These are phyloP conservation scores for Drosophila kikkawai DNA, from an alignment of 1,140 invertebrate genomes.

Conservation along the genomic window DNA sequence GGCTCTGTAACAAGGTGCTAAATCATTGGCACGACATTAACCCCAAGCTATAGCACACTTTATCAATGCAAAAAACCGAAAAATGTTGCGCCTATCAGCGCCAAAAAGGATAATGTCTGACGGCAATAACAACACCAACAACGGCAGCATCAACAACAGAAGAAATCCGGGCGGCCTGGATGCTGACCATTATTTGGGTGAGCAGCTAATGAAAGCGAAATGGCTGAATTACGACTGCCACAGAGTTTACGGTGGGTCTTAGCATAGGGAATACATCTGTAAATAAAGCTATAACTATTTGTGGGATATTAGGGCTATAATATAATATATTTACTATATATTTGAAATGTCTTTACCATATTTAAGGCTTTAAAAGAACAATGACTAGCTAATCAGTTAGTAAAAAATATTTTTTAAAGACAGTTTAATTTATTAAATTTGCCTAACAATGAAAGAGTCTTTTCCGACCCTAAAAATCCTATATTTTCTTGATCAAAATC, in stretches of 20 bases:
- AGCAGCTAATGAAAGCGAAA: slow-evolving; percentile 79
- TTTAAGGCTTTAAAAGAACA: background rate
- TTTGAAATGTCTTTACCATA: too few relatives aligned
- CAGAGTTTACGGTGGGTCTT: slow-evolving; percentile 18
- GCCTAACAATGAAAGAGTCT: too few relatives aligned
- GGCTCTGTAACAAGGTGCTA: slow-evolving; percentile 83
- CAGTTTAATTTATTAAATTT: background rate
- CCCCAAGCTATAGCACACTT: slow-evolving; percentile 84
- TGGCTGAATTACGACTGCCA: slow-evolving; percentile 74
- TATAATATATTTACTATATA: background rate
- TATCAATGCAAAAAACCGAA: slow-evolving; percentile 78
- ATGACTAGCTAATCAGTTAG: background rate
- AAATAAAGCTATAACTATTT: background rate
- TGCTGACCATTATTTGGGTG: slow-evolving; percentile 57
- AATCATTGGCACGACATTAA: slow-evolving; percentile 85
- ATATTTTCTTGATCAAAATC: too few relatives aligned
- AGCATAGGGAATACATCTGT: background rate
- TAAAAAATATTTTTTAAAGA: background rate
- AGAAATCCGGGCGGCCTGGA: slow-evolving; percentile 44
- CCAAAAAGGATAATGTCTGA: slow-evolving; percentile 75
- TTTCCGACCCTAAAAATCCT: too few relatives aligned
- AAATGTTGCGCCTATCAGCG: slow-evolving; percentile 79
- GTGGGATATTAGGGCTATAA: background rate
- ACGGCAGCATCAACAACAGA: slow-evolving; percentile 44
- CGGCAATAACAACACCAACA: slow-evolving; percentile 54